Base-by-base conservation (phyloP, 2,797 vertebrate species). In the Balearica regulorum region DNA sequence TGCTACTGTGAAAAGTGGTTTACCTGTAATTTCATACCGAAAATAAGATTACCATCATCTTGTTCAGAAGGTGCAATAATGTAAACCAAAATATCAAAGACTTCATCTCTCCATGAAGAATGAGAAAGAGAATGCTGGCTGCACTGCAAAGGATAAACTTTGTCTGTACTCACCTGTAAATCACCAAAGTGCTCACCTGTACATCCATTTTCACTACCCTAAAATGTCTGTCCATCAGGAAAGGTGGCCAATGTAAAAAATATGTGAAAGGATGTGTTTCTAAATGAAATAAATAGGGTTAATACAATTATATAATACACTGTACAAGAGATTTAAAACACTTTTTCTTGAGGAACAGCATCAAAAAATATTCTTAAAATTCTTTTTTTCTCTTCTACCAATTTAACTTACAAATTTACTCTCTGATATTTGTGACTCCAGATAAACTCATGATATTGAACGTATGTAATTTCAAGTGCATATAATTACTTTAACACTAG, bases 291-390 rank as follows among this genome's bases (percentile, higher is more conserved):
- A 31, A 55, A 43, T 37, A 49, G 0, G 4, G 18, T 44, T 75
- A 41, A 26, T 29, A 41, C 20, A 75, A 13, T 43, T 48, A 39
- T 10, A 48, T 8, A 5, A 57, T 19, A 37, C 5, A 6, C 10
- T 28, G 8, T 22, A n/a, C 9, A 43, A 55, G 33, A 49, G 4
- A 69, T 6, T 31, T 69, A 43, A 55, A 57, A 17, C 12, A 49
- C 8, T 7, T 6, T 53, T 6, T 53, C n/a, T 51, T 73, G 41
- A 65, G 16, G 9, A 55, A 53, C 5, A 41, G 4, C 1, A 0
- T 3, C 10, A 65, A 57, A 58, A 86, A 7, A 15, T 71, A 5
- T 35, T 51, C 43, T 68, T 41, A 39, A 57, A 46, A n/a, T 53
- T 29, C 2, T 43, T 44, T 20, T 20, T 20, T 60, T 11, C 5